phyloP scores from a whole-genome alignment of 2,888 invertebrate species.

The Cheilosia scutellata region DNA sequence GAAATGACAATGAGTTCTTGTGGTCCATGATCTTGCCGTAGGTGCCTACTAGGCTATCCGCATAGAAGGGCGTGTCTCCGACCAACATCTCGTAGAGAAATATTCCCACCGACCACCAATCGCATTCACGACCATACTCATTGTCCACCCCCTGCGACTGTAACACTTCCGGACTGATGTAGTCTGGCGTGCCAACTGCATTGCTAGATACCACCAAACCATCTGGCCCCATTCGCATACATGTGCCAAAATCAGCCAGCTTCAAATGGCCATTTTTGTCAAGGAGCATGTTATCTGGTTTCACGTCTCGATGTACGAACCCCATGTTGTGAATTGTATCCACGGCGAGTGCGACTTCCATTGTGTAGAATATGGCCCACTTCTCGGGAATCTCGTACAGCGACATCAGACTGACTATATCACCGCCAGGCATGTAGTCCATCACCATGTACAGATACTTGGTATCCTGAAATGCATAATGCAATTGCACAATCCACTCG shows the following conservation, averaged over 20 bases:
- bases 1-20: constrained; percentile 97
- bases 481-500: constrained; percentile 99
- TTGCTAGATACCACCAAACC: constrained; percentile 98
- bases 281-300: constrained; percentile 99
- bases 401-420: constrained; percentile 99
- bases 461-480: constrained; percentile 99
- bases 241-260: constrained; percentile 99
- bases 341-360: constrained; percentile 98
- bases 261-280: constrained; percentile 98
- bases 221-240: constrained; percentile 99
- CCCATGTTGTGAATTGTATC: constrained; percentile 99
- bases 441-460: constrained; percentile 99
- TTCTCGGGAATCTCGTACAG: constrained; percentile 99
- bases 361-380: constrained; percentile 99
- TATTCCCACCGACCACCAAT: constrained; percentile 99
- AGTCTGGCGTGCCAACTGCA: constrained; percentile 99
- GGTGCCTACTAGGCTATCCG: constrained; percentile 98
- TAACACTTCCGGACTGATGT: constrained; percentile 99
- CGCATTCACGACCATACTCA: constrained; percentile 98
- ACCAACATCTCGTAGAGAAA: constrained; percentile 99
- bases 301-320: constrained; percentile 97
- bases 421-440: constrained; percentile 99
- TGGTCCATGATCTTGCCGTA: constrained; percentile 99
- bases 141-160: constrained; percentile 98
- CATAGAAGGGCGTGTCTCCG: constrained; percentile 99